phyloP scores from a whole-genome alignment of 2,797 vertebrate genomes.

The Sebastolobus altivelis region DNA sequence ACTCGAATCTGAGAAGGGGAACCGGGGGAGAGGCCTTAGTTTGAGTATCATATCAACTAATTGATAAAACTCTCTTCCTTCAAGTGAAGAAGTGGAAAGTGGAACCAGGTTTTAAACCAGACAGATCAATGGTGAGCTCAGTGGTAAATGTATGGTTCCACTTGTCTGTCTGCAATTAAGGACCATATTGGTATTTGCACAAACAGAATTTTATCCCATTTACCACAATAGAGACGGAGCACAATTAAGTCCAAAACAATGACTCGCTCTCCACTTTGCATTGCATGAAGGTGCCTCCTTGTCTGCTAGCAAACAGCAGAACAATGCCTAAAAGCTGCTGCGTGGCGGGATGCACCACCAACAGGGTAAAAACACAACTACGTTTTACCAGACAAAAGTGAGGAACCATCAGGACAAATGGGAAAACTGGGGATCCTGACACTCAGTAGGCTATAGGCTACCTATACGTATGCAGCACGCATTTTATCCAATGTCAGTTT shows the following conservation, averaged over 20 bases:
- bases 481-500: background rate
- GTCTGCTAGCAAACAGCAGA: background rate
- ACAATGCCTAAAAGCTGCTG: background rate
- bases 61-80: slow-evolving; percentile 87
- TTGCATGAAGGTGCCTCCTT: background rate
- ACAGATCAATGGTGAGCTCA: slow-evolving; percentile 88
- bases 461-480: too few species aligned
- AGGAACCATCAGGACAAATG: background rate
- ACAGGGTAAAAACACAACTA: background rate
- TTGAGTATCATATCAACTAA: slow-evolving; percentile 85
- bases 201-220: slow-evolving; percentile 2
- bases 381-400: background rate
- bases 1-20: slow-evolving; percentile 78
- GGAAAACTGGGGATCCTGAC: background rate
- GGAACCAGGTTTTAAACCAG: slow-evolving; percentile 87
- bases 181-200: background rate
- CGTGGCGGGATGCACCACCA: background rate
- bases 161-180: slow-evolving; percentile 75
- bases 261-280: background rate
- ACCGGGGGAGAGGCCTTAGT: slow-evolving; percentile 50
- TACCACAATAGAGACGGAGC: background rate
- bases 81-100: slow-evolving; percentile 85
- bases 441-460: background rate
- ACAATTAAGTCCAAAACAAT: background rate
- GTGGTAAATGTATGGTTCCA: slow-evolving; percentile 86